These are phyloP conservation scores for Chaenogobius annularis DNA, from an alignment of 2,113 vertebrate species.

Conservation along the genomic window DNA sequence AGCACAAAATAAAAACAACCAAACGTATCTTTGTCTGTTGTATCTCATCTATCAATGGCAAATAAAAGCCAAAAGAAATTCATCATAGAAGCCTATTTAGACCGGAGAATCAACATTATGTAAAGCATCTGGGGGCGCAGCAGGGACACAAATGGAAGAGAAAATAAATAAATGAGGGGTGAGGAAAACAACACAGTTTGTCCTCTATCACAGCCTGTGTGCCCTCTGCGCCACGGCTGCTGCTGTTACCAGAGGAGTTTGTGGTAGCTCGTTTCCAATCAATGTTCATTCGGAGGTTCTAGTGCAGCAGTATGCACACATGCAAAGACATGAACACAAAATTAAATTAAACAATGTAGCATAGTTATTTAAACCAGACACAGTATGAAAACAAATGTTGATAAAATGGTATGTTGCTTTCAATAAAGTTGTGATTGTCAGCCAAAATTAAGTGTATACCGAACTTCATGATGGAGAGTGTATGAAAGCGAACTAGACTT, in stretches of 20 bases:
- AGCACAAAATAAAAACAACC: conserved; percentile 23
- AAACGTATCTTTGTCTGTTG: conserved; percentile 25
- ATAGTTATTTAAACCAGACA: too few relatives aligned
- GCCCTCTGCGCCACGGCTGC: conserved; percentile 33
- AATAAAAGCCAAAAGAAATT: conserved; percentile 58
- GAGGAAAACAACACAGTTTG: conserved; percentile 50
- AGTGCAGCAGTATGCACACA: not conserved
- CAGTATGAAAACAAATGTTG: too few relatives aligned
- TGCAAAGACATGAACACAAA: not conserved
- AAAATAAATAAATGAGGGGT: conserved; percentile 68
- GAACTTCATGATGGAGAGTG: too few relatives aligned
- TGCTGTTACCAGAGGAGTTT: conserved; percentile 30
- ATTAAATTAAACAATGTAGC: too few relatives aligned
- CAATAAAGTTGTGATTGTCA: too few relatives aligned
- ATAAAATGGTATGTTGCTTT: too few relatives aligned
- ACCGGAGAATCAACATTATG: conserved; percentile 68
- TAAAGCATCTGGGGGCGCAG: conserved; percentile 52
- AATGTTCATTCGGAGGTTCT: conserved; percentile 18
- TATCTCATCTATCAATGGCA: conserved; percentile 49
- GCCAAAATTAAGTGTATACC: too few relatives aligned
- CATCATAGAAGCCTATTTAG: conserved; percentile 56
- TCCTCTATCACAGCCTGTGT: conserved; percentile 56
- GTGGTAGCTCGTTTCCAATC: conserved; percentile 16
- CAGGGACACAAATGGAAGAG: conserved; percentile 44
- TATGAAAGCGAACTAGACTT: not conserved